phyloP scores from a whole-genome alignment of 2,113 vertebrate genomes.

The Rhipidura dahli region DNA sequence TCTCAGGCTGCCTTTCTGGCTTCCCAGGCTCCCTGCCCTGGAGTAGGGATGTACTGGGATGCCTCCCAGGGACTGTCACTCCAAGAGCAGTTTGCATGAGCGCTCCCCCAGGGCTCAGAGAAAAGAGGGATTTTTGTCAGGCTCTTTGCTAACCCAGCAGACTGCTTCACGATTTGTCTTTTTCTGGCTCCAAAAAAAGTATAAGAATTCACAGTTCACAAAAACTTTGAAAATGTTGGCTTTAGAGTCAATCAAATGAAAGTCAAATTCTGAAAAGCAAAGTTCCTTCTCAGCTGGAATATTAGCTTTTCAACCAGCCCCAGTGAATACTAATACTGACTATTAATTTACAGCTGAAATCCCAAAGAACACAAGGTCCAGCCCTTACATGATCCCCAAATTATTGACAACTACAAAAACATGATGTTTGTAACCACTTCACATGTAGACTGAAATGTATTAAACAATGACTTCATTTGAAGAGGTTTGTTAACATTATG shows the following conservation, averaged over 20 bases:
- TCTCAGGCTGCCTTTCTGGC: neutral
- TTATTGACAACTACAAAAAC: constrained; percentile 9
- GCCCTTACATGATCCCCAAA: neutral
- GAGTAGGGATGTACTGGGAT: neutral
- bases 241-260: neutral
- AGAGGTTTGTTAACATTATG: constrained; percentile 32
- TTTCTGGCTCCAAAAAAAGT: neutral
- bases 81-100: neutral
- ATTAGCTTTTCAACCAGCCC: neutral
- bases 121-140: neutral
- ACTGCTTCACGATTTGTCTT: neutral
- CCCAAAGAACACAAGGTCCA: neutral
- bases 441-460: neutral
- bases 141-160: neutral
- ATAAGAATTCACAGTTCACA: neutral
- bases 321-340: neutral
- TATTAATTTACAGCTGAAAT: constrained; percentile 4
- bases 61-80: neutral
- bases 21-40: constrained; percentile 26
- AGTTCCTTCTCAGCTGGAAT: neutral
- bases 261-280: neutral
- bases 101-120: neutral
- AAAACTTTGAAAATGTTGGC: neutral
- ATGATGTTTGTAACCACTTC: constrained; percentile 6
- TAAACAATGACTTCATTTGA: constrained; percentile 51